Base-by-base conservation (phyloP, 2,113 vertebrate species). In the Chaetodon trifascialis region DNA sequence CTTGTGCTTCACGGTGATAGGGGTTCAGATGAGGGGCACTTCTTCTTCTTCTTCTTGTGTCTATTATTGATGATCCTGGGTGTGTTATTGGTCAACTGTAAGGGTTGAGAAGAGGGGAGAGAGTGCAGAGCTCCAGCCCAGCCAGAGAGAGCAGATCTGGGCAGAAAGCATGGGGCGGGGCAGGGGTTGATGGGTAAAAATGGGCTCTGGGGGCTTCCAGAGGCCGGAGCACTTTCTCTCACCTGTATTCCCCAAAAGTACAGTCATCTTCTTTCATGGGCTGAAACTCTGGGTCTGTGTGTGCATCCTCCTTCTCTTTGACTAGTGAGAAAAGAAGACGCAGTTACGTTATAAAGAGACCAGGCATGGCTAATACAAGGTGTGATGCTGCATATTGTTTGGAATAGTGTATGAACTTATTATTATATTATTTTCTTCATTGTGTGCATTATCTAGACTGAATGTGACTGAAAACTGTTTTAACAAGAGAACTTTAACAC, bases 231-330 rank as follows among this genome's bases (percentile, higher is more conserved):
- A 42, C 73, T 88, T 68, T 93, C 96, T 94, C 97, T 97, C 95
- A 99, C 98, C 98, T 99, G 96, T 99, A 99, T 96, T 99, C 98
- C 93, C 97, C 97, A 94, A 99, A 99, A 5, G 97, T 97, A 84
- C 98, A 97, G 87, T 99, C 98, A n/a, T 99, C 98, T 75, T 99
- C 98, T 93, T 98, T 99, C 98, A 99, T 99, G 49, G 98, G 98
- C 79, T 99, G 98, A 88, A 99, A 97, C 95, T 99, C 98, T n/a
- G 98, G 97, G 88, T 99, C 98, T 23, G 97, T 97, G 72, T 98
- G 98, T 44, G 98, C 98, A 54, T 99, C 98, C 90, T 99, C 98
- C 76, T 99, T 99, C 92, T 99, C 98, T 95, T 99, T 99, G 87
- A 99, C 98, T 99, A 84, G 81, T 88, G 66, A 55, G 47, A 84